A percentile compares a stretch with the other conserved stretches of the same genome.
Evolutionary conservation across 2,113 vertebrate species (phyloP).

Genomic region (Hypomesus transpacificus): DNA sequence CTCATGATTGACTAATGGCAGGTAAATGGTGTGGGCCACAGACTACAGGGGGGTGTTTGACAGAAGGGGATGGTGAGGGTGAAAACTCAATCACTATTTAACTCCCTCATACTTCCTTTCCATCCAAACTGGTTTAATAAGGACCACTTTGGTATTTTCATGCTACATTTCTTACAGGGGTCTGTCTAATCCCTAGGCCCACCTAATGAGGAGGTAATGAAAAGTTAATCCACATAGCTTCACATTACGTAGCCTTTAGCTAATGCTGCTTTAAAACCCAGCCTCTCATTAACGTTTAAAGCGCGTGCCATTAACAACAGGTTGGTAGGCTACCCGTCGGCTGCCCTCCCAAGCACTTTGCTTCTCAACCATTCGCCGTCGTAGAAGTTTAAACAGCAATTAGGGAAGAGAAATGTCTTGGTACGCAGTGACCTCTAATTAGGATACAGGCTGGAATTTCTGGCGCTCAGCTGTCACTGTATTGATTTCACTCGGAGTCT

Average conservation of each 20-base stretch:
- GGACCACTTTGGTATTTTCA: conserved; percentile 62
- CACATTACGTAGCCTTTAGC: conserved; percentile 70
- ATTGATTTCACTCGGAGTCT: conserved; percentile 61
- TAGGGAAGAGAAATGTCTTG: conserved; percentile 53
- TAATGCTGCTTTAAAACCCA: conserved; percentile 74
- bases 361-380: conserved; percentile 44
- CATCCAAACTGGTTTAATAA: conserved; percentile 49
- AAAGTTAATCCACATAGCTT: conserved; percentile 75
- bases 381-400: conserved; percentile 65
- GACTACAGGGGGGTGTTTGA: conserved; percentile 15
- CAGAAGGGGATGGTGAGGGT: conserved; percentile 30
- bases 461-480: conserved; percentile 61
- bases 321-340: conserved; percentile 63
- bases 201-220: conserved; percentile 75
- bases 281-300: conserved; percentile 77
- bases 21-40: conserved; percentile 47
- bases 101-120: conserved; percentile 35
- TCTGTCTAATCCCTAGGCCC: conserved; percentile 69
- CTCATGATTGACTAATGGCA: conserved; percentile 63
- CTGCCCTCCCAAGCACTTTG: conserved; percentile 51
- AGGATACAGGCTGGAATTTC: conserved; percentile 64
- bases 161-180: conserved; percentile 66
- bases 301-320: conserved; percentile 72
- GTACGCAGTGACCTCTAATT: conserved; percentile 60
- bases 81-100: conserved; percentile 54